These are phyloP conservation scores for Xenops minutus DNA, from an alignment of 2,797 vertebrate genomes.

Conservation along the genomic window DNA sequence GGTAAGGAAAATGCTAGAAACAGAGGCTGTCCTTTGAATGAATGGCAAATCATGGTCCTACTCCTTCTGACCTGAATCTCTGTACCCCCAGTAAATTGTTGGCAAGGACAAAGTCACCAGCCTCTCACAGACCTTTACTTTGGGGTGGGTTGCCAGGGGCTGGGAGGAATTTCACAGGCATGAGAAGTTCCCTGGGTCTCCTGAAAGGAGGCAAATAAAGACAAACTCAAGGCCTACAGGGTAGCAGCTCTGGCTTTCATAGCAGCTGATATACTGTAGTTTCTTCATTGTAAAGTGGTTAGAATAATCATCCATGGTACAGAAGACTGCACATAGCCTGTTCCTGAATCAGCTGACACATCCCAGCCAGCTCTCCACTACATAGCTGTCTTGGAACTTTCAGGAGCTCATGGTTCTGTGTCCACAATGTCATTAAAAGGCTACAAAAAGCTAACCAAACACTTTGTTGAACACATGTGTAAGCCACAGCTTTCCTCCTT, in stretches of 20 bases:
- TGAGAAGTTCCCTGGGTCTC: background rate
- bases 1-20: background rate
- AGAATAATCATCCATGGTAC: background rate
- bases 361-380: background rate
- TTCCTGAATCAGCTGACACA: background rate
- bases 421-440: background rate
- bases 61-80: background rate
- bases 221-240: background rate
- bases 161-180: background rate
- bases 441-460: slow-evolving; percentile 15
- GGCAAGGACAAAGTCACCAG: background rate
- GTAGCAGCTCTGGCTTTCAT: background rate
- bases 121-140: background rate
- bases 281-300: background rate
- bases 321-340: background rate
- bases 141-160: background rate
- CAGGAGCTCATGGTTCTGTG: background rate
- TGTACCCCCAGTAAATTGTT: background rate
- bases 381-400: slow-evolving; percentile 1
- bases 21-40: accelerated
- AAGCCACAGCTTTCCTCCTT: background rate
- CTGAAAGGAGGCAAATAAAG: background rate
- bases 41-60: background rate
- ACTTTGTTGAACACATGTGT: background rate
- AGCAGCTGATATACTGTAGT: background rate